Conservation (phyloP, 2,797 vertebrate genomes). For the Sylvia borin region DNA sequence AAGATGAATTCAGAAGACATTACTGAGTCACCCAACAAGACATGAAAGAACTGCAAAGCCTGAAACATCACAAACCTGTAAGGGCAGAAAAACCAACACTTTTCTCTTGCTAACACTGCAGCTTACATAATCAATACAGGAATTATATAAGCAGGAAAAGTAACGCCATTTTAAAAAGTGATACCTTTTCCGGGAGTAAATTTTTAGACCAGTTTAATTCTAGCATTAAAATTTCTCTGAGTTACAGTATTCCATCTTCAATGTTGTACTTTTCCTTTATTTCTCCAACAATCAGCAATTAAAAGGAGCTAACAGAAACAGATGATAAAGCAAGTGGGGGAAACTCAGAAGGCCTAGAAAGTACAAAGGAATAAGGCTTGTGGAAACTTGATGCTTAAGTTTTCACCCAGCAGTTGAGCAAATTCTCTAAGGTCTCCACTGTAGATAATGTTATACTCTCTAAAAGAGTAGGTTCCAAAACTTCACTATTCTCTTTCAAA, state of each 20-base stretch:
- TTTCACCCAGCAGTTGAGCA: neutral
- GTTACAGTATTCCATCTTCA: neutral
- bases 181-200: neutral
- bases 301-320: neutral
- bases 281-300: neutral
- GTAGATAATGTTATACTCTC: neutral
- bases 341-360: neutral
- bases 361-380: neutral
- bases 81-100: neutral
- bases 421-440: neutral
- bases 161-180: neutral
- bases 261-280: neutral
- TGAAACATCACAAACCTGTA: neutral
- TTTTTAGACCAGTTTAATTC: neutral
- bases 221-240: neutral
- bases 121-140: neutral
- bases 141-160: neutral
- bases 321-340: neutral
- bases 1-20: neutral
- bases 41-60: neutral
- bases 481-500: neutral
- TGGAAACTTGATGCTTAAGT: neutral
- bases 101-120: neutral
- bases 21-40: neutral
- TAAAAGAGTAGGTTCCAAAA: neutral